phyloP scores from a whole-genome alignment of 1,140 invertebrate genomes.

The Panagrolaimus sp. region DNA sequence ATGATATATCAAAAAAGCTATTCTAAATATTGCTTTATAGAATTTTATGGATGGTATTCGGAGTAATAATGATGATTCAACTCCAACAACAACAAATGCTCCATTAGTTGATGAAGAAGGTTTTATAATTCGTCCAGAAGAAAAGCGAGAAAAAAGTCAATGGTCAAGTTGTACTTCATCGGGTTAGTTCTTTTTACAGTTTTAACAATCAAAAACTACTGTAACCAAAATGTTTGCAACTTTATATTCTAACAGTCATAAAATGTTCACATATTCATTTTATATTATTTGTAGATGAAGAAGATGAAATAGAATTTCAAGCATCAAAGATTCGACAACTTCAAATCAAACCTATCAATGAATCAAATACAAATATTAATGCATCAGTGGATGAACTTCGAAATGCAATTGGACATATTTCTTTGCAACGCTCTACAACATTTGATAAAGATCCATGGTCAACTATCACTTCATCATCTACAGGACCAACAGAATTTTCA shows the following conservation, averaged over 20 bases:
- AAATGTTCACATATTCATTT: too few species aligned
- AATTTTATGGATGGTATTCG: too few species aligned
- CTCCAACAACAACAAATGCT: neutral
- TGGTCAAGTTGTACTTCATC: slow-evolving; percentile 30
- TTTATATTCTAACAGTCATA: too few species aligned
- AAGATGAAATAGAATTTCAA: slow-evolving; percentile 46
- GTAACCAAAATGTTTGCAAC: too few species aligned
- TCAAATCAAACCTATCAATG: slow-evolving; percentile 51
- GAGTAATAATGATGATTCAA: neutral
- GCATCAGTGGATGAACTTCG: slow-evolving; percentile 54
- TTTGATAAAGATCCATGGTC: slow-evolving; percentile 57
- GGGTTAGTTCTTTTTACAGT: slow-evolving; percentile 15
- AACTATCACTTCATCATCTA: slow-evolving; percentile 1
- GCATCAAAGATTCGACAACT: slow-evolving; percentile 50
- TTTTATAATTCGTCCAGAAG: slow-evolving; percentile 30
- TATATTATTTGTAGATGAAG: slow-evolving; percentile 29
- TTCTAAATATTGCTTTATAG: too few species aligned
- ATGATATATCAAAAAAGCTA: too few species aligned
- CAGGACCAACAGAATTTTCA: slow-evolving; percentile 39
- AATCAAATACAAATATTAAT: slow-evolving; percentile 39
- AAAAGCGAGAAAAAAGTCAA: neutral
- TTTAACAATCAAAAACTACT: too few species aligned
- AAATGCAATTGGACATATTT: slow-evolving; percentile 50
- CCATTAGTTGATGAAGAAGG: slow-evolving; percentile 43
- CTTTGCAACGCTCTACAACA: slow-evolving; percentile 43